Percentiles rank a stretch among this genome's conserved stretches.
Evolutionary conservation across 35 echinoderm and acorn worm genomes (phyloP).

Genomic region (Amphiura filiformis): DNA sequence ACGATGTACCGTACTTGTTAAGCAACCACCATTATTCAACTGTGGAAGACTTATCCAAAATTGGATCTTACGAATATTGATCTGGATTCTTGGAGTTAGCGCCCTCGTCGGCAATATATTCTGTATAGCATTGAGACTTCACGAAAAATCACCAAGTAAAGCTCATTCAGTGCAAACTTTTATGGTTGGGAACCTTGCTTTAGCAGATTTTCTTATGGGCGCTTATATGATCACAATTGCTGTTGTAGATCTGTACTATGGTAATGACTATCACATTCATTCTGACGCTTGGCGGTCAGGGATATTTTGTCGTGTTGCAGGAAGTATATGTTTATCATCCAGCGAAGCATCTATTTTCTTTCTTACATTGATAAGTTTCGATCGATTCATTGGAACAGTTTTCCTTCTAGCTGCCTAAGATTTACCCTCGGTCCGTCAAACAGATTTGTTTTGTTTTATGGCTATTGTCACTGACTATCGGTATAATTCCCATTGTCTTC

Average conservation of each 20-base stretch:
- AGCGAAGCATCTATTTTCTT: background rate
- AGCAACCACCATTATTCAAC: slow-evolving; percentile 9
- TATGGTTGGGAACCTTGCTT: slow-evolving; percentile 24
- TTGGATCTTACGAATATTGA: slow-evolving; percentile 14
- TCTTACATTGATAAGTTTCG: background rate
- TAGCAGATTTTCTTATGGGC: background rate
- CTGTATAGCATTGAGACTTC: slow-evolving; percentile 12
- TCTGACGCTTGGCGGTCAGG: background rate
- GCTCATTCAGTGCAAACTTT: slow-evolving; percentile 18
- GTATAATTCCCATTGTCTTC: background rate
- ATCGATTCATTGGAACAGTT: background rate
- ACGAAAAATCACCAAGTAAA: background rate
- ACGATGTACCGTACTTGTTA: background rate
- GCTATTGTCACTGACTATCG: background rate
- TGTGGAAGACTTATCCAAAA: slow-evolving; percentile 45
- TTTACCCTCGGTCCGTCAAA: too few relatives aligned
- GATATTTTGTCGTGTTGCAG: background rate
- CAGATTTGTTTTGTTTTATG: background rate
- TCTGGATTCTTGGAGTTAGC: slow-evolving; percentile 50
- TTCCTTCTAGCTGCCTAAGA: too few relatives aligned
- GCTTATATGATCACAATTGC: background rate
- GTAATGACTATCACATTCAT: background rate
- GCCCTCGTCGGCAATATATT: slow-evolving; percentile 49
- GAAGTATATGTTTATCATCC: background rate
- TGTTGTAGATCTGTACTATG: background rate